These are phyloP conservation scores for Coregonus sp. DNA, from an alignment of 2,797 vertebrate genomes.

Conservation along the genomic window DNA sequence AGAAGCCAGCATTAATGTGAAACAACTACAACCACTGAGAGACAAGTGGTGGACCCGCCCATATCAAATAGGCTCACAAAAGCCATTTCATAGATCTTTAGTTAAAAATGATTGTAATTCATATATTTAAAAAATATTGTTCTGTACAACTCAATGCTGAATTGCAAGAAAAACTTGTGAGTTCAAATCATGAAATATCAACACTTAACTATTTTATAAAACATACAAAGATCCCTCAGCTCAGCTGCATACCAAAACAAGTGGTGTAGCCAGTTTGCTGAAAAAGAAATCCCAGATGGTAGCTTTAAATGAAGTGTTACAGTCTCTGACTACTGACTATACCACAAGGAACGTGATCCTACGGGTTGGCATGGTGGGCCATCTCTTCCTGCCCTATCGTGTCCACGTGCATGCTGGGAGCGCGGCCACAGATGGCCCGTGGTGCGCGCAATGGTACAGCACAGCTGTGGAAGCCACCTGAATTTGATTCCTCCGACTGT, in stretches of 20 bases:
- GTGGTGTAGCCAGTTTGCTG: background rate
- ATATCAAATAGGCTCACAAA: background rate
- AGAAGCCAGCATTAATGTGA: background rate
- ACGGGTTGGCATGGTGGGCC: slow-evolving; percentile 18
- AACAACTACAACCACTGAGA: background rate
- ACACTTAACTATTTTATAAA: background rate
- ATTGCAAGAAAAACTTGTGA: background rate
- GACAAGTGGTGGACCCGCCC: background rate
- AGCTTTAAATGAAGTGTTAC: background rate
- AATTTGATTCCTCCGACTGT: slow-evolving; percentile 73
- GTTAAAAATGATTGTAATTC: background rate
- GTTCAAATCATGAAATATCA: background rate
- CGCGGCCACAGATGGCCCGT: slow-evolving; percentile 62
- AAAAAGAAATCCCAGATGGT: background rate
- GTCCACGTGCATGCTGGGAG: slow-evolving; percentile 76
- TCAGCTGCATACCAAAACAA: no score
- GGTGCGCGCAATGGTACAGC: slow-evolving; percentile 67
- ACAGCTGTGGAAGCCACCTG: slow-evolving; percentile 76
- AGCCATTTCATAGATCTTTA: background rate
- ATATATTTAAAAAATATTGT: background rate
- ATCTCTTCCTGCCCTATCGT: slow-evolving; percentile 66
- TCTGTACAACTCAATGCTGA: background rate
- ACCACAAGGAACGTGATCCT: background rate
- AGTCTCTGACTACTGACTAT: background rate
- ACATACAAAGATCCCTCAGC: background rate